Evolutionary conservation across 2,113 vertebrate species (phyloP).

Genomic region (Oreochromis niloticus): DNA sequence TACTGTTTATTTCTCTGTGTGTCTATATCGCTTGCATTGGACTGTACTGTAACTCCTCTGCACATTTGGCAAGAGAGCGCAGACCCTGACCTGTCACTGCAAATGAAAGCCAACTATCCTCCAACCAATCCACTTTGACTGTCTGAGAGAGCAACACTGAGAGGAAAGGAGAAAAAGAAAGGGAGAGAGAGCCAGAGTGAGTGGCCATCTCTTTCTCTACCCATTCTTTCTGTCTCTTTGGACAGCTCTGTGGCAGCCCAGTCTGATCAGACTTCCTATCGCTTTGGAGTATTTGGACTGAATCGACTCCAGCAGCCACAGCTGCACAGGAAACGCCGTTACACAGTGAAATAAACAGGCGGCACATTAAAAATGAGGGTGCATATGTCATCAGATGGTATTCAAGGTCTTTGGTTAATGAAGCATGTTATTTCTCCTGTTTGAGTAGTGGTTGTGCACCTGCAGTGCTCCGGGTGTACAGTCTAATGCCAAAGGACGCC

Average conservation of each 20-base stretch:
- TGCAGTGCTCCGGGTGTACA: not conserved
- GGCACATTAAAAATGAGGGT: not conserved
- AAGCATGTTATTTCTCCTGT: not conserved
- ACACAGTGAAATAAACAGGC: conserved; percentile 4
- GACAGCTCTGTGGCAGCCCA: conserved; percentile 14
- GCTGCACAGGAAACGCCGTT: conserved; percentile 37
- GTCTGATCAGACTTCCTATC: conserved; percentile 19
- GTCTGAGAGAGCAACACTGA: not conserved
- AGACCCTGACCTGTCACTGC: conserved; percentile 16
- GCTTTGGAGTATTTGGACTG: conserved; percentile 26
- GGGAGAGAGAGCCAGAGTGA: not conserved
- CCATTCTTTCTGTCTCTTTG: conserved; percentile 1
- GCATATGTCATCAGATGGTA: not conserved
- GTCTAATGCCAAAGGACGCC: not conserved
- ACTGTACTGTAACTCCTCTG: not conserved
- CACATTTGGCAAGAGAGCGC: conserved; percentile 7
- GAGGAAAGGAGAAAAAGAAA: not conserved
- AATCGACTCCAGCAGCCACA: conserved; percentile 27
- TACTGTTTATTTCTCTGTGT: not conserved
- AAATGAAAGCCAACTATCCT: conserved; percentile 25
- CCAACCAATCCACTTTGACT: conserved; percentile 10
- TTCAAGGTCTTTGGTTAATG: not conserved
- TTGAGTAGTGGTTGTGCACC: not conserved
- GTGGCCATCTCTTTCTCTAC: not conserved
- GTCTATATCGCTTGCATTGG: not conserved